These are phyloP conservation scores for Tetraodon nigroviridis DNA, from an alignment of 2,113 vertebrate species.

Conservation along the genomic window DNA sequence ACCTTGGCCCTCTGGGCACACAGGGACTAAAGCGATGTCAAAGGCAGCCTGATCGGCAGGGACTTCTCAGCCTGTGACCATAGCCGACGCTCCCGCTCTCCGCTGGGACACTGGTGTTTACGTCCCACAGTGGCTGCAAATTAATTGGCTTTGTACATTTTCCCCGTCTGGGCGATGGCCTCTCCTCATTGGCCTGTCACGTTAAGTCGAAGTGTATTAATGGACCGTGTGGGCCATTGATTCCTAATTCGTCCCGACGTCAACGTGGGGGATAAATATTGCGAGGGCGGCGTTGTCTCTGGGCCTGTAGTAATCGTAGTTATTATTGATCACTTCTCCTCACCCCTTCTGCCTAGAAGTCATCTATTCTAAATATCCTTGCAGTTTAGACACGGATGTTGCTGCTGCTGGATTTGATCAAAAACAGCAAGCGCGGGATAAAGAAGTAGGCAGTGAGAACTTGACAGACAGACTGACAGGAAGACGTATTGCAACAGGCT, in stretches of 20 bases:
- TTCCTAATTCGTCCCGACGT: constrained; percentile 90
- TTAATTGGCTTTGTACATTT: constrained; percentile 61
- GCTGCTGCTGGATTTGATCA: not conserved
- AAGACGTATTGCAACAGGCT: constrained; percentile 22
- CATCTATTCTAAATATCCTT: constrained; percentile 90
- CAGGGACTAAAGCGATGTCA: constrained; percentile 16
- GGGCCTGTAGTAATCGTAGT: constrained; percentile 82
- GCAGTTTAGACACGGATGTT: constrained; percentile 51
- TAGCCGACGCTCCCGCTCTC: constrained; percentile 29
- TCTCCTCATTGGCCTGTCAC: constrained; percentile 62
- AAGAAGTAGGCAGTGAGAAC: constrained; percentile 20
- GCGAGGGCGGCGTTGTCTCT: constrained; percentile 68
- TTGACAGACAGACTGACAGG: constrained; percentile 16
- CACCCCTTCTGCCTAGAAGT: constrained; percentile 67
- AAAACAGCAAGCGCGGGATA: constrained; percentile 41
- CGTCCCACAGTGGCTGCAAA: constrained; percentile 52
- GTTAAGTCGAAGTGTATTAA: constrained; percentile 71
- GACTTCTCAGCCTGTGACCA: constrained; percentile 19
- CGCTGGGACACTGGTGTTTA: constrained; percentile 54
- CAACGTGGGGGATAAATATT: constrained; percentile 82
- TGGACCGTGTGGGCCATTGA: constrained; percentile 86
- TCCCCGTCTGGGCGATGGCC: constrained; percentile 40
- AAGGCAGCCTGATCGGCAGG: constrained; percentile 21
- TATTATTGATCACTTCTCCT: constrained; percentile 82
- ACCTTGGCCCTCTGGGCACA: constrained; percentile 14